A percentile compares a stretch with the other conserved stretches of the same genome.
phyloP scores from a whole-genome alignment of 2,797 vertebrate genomes.

The Linurgus olivaceus region DNA sequence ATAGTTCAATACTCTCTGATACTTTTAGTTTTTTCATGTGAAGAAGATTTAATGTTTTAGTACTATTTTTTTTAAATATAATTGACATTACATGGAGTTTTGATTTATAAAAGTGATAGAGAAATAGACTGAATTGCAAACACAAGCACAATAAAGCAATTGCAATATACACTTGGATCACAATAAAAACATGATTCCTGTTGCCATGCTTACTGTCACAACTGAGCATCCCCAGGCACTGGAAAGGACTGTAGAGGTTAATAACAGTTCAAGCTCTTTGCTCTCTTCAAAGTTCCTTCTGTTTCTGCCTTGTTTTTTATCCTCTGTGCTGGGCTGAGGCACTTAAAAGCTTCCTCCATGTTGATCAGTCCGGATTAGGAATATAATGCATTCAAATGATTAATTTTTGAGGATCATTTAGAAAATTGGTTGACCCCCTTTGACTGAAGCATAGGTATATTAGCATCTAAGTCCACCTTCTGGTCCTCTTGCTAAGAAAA shows the following conservation, averaged over 20 bases:
- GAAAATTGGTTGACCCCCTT: not conserved
- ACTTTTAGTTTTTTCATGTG: not conserved
- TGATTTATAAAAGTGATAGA: not conserved
- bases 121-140: not conserved
- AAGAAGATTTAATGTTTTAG: not conserved
- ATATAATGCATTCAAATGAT: not conserved
- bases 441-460: not conserved
- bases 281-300: not conserved
- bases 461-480: not conserved
- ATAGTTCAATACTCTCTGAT: not conserved
- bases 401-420: not conserved
- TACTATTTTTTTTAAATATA: not conserved
- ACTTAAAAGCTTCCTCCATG: not conserved
- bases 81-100: not conserved
- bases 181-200: not conserved
- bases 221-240: not conserved
- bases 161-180: not conserved
- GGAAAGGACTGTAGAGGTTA: not conserved
- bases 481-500: not conserved
- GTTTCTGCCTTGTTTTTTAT: not conserved
- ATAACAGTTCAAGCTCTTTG: not conserved
- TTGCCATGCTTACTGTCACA: not conserved
- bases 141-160: not conserved
- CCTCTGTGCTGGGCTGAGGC: fast-evolving
- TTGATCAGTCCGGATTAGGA: not conserved